These are phyloP conservation scores for Leptosomus discolor DNA, from an alignment of 2,113 vertebrate genomes.

Conservation along the genomic window DNA sequence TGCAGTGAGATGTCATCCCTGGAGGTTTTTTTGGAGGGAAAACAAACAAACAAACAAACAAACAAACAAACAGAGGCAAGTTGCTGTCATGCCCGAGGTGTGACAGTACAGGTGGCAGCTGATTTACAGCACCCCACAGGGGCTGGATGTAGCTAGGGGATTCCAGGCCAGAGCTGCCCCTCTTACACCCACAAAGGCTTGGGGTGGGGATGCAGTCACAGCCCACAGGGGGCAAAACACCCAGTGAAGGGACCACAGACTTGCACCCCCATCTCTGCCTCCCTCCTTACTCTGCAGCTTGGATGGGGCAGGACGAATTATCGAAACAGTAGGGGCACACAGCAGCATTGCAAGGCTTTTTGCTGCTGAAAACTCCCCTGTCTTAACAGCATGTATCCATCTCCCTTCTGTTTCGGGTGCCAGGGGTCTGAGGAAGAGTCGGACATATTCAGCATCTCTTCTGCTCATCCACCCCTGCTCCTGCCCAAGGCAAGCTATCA, in stretches of 20 bases:
- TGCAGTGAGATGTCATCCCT: fast-evolving
- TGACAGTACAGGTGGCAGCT: background rate
- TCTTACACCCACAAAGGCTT: background rate
- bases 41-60: too few relatives aligned
- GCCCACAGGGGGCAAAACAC: background rate
- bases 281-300: background rate
- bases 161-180: background rate
- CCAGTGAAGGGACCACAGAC: background rate
- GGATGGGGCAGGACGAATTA: background rate
- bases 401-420: background rate
- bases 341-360: background rate
- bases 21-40: fast-evolving
- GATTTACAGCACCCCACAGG: background rate
- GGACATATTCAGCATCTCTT: background rate
- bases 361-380: background rate
- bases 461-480: background rate
- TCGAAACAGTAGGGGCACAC: fast-evolving
- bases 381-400: background rate
- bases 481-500: fast-evolving
- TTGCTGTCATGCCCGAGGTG: fast-evolving
- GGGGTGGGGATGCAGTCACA: fast-evolving
- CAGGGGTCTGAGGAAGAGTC: background rate
- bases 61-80: background rate
- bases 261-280: background rate
- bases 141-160: background rate